Conservation (phyloP, 2,113 vertebrate genomes). For the Brienomyrus brachyistius region DNA sequence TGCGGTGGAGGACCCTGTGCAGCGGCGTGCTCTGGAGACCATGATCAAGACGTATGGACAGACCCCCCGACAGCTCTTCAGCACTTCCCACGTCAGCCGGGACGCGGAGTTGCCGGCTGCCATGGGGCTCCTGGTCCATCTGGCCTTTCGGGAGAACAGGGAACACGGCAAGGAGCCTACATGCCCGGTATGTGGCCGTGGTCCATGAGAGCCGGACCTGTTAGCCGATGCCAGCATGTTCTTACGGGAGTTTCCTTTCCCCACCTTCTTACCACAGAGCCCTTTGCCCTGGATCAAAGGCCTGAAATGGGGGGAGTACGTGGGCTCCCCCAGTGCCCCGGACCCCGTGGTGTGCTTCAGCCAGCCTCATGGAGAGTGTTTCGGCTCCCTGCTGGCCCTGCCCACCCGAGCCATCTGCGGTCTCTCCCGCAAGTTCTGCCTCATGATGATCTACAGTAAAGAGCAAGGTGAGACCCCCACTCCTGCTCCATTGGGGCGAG, state of each 20-base stretch:
- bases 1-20: constrained; percentile 93
- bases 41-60: constrained; percentile 99
- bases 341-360: constrained; percentile 95
- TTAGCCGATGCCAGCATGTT: not conserved
- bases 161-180: constrained; percentile 76
- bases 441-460: constrained; percentile 98
- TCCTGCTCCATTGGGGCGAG: not conserved
- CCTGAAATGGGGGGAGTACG: constrained; percentile 95
- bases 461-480: constrained; percentile 75
- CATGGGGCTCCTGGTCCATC: constrained; percentile 87
- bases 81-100: constrained; percentile 70
- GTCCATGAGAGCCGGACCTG: no score
- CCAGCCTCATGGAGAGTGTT: constrained; percentile 87
- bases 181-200: constrained; percentile 69
- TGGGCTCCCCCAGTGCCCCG: constrained; percentile 87
- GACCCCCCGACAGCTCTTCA: constrained; percentile 90
- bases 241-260: not conserved
- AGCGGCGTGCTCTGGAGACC: constrained; percentile 90
- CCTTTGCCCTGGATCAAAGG: constrained; percentile 94
- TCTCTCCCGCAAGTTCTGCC: constrained; percentile 88
- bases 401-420: constrained; percentile 95
- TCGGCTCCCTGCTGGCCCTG: constrained; percentile 85
- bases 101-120: constrained; percentile 92
- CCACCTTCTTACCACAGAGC: constrained; percentile 59
- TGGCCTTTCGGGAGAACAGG: constrained; percentile 87